Conservation (phyloP, 1,140 invertebrate species). For the Eurosta solidaginis region DNA sequence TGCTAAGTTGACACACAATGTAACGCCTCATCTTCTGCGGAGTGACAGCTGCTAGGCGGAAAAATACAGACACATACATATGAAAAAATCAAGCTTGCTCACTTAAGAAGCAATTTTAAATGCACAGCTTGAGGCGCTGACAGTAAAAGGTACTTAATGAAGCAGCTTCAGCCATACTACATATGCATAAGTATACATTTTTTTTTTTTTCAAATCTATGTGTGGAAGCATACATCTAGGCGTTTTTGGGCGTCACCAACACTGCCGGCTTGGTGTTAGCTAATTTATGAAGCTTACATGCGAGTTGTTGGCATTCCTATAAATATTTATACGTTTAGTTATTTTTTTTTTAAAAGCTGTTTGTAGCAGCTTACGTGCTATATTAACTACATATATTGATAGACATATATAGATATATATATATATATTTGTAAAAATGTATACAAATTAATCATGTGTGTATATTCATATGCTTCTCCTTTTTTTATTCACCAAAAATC, state of each 20-base stretch:
- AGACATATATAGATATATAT: too few species aligned
- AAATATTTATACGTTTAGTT: too few species aligned
- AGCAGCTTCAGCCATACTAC: not conserved
- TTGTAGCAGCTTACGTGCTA: too few species aligned
- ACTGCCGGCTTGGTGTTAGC: not conserved
- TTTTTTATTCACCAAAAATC: too few species aligned
- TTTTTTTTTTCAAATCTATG: too few species aligned
- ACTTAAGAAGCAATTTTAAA: not conserved
- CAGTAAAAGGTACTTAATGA: not conserved
- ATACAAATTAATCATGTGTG: too few species aligned
- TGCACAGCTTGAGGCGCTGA: not conserved
- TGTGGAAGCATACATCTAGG: not conserved
- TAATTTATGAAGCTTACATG: not conserved
- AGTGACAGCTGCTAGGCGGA: not conserved
- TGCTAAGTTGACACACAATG: not conserved
- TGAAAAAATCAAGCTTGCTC: not conserved
- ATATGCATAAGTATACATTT: not conserved
- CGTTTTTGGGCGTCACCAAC: not conserved
- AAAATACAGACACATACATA: not conserved
- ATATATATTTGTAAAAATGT: too few species aligned
- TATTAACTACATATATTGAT: too few species aligned
- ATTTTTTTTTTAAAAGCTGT: too few species aligned
- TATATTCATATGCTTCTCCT: too few species aligned
- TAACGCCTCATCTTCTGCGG: not conserved
- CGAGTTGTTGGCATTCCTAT: too few species aligned